These are phyloP conservation scores for Eretmocerus hayati DNA, from an alignment of 2,888 invertebrate genomes.

Conservation along the genomic window DNA sequence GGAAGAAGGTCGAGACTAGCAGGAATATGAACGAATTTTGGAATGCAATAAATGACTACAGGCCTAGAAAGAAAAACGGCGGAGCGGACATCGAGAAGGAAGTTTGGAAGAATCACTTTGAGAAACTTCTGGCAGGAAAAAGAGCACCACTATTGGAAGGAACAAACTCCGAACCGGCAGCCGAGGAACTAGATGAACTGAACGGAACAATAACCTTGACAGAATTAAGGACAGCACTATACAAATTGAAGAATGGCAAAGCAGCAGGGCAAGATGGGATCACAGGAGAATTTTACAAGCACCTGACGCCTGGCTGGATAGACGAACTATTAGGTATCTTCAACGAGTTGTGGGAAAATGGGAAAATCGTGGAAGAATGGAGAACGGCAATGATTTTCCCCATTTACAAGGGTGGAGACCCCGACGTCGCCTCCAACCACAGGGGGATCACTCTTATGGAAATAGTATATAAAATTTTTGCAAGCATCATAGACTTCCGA, in stretches of 20 bases:
- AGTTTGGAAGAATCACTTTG: too few species aligned
- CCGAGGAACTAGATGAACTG: too few species aligned
- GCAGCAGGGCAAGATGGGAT: conserved; percentile 9
- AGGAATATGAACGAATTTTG: too few species aligned
- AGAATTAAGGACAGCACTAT: not conserved
- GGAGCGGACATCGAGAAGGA: too few species aligned
- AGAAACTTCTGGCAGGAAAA: too few species aligned
- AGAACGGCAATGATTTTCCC: conserved; percentile 7
- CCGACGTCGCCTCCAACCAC: not conserved
- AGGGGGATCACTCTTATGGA: conserved; percentile 8
- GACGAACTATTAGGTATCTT: not conserved
- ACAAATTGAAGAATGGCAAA: not conserved
- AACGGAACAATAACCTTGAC: too few species aligned
- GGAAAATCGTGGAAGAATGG: conserved; percentile 4
- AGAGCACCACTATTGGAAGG: too few species aligned
- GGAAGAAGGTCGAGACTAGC: too few species aligned
- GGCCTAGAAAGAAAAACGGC: too few species aligned
- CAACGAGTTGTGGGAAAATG: not conserved
- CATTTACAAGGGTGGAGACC: conserved; percentile 6
- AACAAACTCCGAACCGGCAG: too few species aligned
- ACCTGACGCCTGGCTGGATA: not conserved
- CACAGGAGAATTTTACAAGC: not conserved
- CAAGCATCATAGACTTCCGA: too few species aligned
- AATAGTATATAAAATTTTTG: conserved; percentile 2
- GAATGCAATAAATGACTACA: too few species aligned